Base-by-base conservation (phyloP, 1,140 invertebrate species). In the Bombus ignitus region DNA sequence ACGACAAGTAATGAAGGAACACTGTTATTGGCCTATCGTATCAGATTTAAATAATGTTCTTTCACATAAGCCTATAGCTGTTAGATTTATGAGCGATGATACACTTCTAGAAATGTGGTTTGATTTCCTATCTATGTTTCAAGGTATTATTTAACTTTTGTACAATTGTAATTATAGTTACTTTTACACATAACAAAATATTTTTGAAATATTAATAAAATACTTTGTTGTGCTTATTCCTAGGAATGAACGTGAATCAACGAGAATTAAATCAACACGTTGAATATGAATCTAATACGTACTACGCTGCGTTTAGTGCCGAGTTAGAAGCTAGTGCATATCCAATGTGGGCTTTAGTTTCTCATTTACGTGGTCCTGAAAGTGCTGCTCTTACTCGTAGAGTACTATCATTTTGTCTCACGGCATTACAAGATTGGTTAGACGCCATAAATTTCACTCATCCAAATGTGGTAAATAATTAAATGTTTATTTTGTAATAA, bases 1-100 rank as follows among this genome's bases (percentile, higher is more conserved):
- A 25, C 96, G 97, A 87, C 96, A 97, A 88, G 98, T 99, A 10
- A 99, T 99, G 98, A 99, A 98, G 94, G 98, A 99, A 92, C 99
- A 99, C 95, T 99, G 98, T 95, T 99, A 99, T 95, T 99, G 99
- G 99, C 98, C 99, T 22, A 96, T 99, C 6, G 98, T 99, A 62
- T 99, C 98, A 1, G 99, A 99, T 96, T 96, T 99, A 62, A 99
- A 99, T 93, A 99, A 99, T 95, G 97, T 99, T n/a, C 96, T 99
- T 2, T 98, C 98, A 1, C 99, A 99, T 94, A 96, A 97, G 88
- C 97, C 97, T 22, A 98, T 99, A 32, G 98, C 98, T 1, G 94
- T 98, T 83, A 97, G 98, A 90, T 99, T 99, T 94, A 96, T 99
- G 94, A 96, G 97, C 72, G 98, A 99, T 93, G 97, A 97, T 91